These are phyloP conservation scores for Drosophila seclusa DNA, from an alignment of 2,888 invertebrate species.

Conservation along the genomic window DNA sequence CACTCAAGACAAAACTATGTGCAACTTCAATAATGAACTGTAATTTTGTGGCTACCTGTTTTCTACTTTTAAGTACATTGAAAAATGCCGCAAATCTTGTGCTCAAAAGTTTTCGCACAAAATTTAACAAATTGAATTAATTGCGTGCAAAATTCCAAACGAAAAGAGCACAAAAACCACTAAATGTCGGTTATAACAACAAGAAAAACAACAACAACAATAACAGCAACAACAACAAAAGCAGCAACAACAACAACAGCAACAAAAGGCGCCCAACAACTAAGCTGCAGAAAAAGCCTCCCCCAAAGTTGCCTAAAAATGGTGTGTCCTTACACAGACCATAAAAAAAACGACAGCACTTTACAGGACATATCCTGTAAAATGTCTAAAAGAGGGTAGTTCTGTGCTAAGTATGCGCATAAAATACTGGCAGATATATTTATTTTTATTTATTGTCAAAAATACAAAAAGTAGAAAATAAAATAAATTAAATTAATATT, in stretches of 20 bases:
- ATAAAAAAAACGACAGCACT: neutral
- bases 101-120: conserved; percentile 35
- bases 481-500: neutral
- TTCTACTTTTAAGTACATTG: conserved; percentile 12
- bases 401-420: neutral
- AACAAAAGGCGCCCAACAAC: neutral
- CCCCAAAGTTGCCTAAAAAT: conserved; percentile 32
- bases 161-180: conserved; percentile 53
- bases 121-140: conserved; percentile 68
- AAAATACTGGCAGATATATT: neutral
- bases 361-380: conserved; percentile 21
- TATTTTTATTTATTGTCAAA: neutral
- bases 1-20: neutral
- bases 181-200: conserved; percentile 55
- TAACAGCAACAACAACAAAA: neutral
- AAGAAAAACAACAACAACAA: conserved; percentile 8
- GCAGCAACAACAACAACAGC: conserved; percentile 3
- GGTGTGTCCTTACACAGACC: conserved; percentile 9
- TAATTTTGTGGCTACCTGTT: conserved; percentile 11
- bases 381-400: neutral
- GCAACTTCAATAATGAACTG: neutral
- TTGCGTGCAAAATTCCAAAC: conserved; percentile 59
- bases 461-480: neutral
- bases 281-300: conserved; percentile 3
- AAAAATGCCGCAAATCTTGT: conserved; percentile 31